phyloP scores from a whole-genome alignment of 35 echinoderm and acorn worm genomes.

The Anneissia japonica region DNA sequence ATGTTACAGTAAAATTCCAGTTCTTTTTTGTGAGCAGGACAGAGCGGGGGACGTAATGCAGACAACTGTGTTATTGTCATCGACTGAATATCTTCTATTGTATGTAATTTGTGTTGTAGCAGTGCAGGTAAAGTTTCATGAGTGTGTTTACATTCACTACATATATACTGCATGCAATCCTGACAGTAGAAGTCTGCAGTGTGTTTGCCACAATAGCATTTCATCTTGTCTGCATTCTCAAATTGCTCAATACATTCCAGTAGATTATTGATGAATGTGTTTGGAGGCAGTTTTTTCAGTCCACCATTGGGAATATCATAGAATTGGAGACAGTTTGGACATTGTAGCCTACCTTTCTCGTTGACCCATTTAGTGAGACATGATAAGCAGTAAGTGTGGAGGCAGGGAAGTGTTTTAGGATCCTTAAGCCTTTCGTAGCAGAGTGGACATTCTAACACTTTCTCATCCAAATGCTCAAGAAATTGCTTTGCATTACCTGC shows the following conservation, averaged over 20 bases:
- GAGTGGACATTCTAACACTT: neutral
- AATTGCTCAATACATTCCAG: neutral
- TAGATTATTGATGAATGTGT: neutral
- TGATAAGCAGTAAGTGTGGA: neutral
- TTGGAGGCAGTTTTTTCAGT: neutral
- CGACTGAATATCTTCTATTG: neutral
- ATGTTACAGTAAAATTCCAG: neutral
- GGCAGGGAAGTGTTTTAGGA: neutral
- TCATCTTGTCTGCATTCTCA: neutral
- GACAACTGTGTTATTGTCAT: neutral
- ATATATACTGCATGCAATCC: neutral
- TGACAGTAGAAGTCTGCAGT: neutral
- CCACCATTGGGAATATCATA: neutral
- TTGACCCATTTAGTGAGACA: neutral
- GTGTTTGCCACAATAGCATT: neutral
- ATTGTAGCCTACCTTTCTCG: neutral
- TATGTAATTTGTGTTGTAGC: neutral
- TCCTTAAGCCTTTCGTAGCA: neutral
- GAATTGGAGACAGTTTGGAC: neutral
- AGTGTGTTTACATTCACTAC: neutral
- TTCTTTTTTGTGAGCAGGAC: neutral
- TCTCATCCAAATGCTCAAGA: neutral
- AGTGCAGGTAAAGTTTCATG: neutral
- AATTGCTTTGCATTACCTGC: neutral
- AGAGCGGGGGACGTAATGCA: neutral